Percentiles rank a stretch among this genome's conserved stretches.
Evolutionary conservation across 1,140 invertebrate genomes (phyloP).

Genomic region (Euwallacea fornicatus): DNA sequence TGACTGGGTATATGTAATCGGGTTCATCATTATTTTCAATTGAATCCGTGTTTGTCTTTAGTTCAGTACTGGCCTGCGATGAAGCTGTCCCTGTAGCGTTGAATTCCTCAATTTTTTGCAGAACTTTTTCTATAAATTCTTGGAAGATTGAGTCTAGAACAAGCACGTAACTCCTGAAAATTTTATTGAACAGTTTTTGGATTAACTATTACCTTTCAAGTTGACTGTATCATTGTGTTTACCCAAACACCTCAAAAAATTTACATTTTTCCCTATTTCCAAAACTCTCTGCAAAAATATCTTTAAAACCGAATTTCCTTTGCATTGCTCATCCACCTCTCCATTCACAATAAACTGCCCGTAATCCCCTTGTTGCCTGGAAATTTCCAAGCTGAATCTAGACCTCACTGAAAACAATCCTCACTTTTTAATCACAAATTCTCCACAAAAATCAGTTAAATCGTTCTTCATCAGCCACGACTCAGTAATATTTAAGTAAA

Average conservation of each 20-base stretch:
- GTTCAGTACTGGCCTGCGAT: no score
- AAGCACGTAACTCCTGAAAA: background rate
- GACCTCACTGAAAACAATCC: conserved; percentile 10
- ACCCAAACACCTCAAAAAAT: conserved; percentile 45
- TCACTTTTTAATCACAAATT: conserved; percentile 59
- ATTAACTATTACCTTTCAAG: no score
- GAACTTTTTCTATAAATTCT: conserved; percentile 41
- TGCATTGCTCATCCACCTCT: conserved; percentile 26
- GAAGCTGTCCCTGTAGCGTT: background rate
- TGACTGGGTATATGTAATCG: conserved; percentile 33
- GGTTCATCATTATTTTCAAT: background rate
- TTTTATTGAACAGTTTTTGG: no score
- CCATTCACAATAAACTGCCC: conserved; percentile 31
- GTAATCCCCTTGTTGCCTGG: background rate
- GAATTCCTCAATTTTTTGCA: conserved; percentile 38
- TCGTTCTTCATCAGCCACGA: conserved; percentile 59
- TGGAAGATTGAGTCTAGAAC: conserved; percentile 46
- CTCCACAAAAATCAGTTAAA: conserved; percentile 57
- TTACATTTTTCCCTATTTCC: conserved; percentile 48
- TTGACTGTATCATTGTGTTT: conserved; percentile 37
- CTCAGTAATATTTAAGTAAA: conserved; percentile 59
- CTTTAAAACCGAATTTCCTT: conserved; percentile 41
- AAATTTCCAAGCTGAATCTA: background rate
- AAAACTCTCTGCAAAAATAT: conserved; percentile 45
- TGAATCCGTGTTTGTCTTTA: background rate